phyloP scores from a whole-genome alignment of 2,113 vertebrate species.

The Tachycineta bicolor region DNA sequence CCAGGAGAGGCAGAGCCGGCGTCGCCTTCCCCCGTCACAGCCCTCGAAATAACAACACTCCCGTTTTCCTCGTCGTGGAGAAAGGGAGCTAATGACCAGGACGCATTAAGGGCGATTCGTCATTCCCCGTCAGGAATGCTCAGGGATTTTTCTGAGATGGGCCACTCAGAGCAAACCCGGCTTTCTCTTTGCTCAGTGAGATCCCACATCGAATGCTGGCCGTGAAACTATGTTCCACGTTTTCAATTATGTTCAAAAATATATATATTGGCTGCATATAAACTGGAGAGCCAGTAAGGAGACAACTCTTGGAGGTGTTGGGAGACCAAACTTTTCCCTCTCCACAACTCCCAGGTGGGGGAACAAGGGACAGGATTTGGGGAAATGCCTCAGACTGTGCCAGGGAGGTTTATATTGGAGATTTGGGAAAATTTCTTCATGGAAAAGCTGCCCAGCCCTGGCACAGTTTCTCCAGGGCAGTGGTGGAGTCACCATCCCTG shows the following conservation, averaged over 20 bases:
- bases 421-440: too few species aligned
- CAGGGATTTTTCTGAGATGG: background rate
- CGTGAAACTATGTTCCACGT: background rate
- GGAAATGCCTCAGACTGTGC: background rate
- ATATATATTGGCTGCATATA: background rate
- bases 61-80: background rate
- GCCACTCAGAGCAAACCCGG: background rate
- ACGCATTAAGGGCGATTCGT: background rate
- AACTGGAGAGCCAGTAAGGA: background rate
- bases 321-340: background rate
- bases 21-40: too few species aligned
- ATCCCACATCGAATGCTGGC: background rate
- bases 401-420: background rate
- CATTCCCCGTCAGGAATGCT: background rate
- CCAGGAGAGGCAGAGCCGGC: rapidly evolving
- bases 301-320: background rate
- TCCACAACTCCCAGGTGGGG: background rate
- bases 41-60: background rate
- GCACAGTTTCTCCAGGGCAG: background rate
- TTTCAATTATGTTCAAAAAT: background rate
- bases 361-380: background rate
- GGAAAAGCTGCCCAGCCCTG: background rate
- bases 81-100: background rate
- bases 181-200: too few species aligned
- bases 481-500: background rate